Evolutionary conservation across 2,113 vertebrate species (phyloP), one percentile per base, ranked within the genome.

Genomic region (Rousettus leschenaultii): DNA sequence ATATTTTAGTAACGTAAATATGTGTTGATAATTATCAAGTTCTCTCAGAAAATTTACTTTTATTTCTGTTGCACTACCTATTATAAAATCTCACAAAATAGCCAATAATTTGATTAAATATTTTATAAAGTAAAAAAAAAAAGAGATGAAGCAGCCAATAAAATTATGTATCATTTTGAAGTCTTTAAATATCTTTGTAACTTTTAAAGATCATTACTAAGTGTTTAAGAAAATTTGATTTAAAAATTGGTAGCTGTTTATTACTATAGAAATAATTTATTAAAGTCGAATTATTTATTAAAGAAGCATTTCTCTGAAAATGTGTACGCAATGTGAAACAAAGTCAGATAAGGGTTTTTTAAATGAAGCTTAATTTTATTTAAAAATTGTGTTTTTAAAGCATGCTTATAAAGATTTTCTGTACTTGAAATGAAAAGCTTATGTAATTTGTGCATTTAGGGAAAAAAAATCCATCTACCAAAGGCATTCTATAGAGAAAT

Each of bases 51-150:
- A 73, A 88, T 77, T n/a, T 33, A 40, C 57, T 75, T 86, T 53
- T n/a, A 15, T 89, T 95, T 86, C 26, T n/a, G 2, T 71, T 95
- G 79, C 7, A 74, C 40, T 89, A 89, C 38, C 28, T 15, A 63
- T 83, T 82, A 65, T 83, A 57, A 63, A 91, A 74, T 15, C 18
- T 92, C 33, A 35, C 5, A 51, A 5, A 88, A 79, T 15, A 82
- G 26, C 6, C 38, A 40, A 86, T 89, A 33, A 74, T 57, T 85
- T 63, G 11, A 91, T 80, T 84, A 85, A 89, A 79, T 40, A 74
- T 74, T 91, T 95, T 95, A 80, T 53, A 26, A 35, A 82, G 33
- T 48, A 73, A 82, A 70, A 71, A 73, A 71, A 73, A 57, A 91
- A 55, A 68, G 87, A 93, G 19, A 68, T 71, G 38, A 78, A 51